Percentiles rank a stretch among this genome's conserved stretches.
Evolutionary conservation across 2,888 invertebrate genomes (phyloP).

Genomic region (Lysandra coridon): DNA sequence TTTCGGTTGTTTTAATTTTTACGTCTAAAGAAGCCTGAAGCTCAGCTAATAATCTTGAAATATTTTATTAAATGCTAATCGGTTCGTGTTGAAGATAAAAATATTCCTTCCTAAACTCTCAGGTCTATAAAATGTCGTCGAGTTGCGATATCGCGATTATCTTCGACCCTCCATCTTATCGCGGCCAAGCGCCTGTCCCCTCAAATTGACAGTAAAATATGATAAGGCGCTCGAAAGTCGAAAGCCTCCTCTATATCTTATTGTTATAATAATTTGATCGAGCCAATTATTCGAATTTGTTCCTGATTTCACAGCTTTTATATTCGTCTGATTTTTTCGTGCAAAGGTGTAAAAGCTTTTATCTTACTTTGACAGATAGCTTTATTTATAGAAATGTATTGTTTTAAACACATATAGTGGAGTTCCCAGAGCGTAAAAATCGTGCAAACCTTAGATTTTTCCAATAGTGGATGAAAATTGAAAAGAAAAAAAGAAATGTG

Average conservation of each 20-base stretch:
- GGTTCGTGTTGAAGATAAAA: not conserved
- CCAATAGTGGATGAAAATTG: no score
- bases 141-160: not conserved
- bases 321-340: not conserved
- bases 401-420: no score
- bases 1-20: no score
- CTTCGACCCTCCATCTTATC: conserved; percentile 35
- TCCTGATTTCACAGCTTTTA: not conserved
- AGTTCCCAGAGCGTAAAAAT: no score
- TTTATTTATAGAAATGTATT: no score
- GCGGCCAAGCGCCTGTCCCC: conserved; percentile 39
- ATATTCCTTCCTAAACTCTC: not conserved
- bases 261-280: conserved; percentile 24
- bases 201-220: conserved; percentile 40
- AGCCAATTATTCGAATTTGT: conserved; percentile 31
- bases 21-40: no score
- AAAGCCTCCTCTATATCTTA: conserved; percentile 33
- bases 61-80: not conserved
- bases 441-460: no score
- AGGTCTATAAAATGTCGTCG: not conserved
- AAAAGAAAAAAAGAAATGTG: no score
- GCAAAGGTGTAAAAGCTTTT: not conserved
- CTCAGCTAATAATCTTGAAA: no score
- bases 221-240: conserved; percentile 38
- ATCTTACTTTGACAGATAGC: not conserved